These are phyloP conservation scores for Cactoblastis cactorum DNA, from an alignment of 2,888 invertebrate species.

Conservation along the genomic window DNA sequence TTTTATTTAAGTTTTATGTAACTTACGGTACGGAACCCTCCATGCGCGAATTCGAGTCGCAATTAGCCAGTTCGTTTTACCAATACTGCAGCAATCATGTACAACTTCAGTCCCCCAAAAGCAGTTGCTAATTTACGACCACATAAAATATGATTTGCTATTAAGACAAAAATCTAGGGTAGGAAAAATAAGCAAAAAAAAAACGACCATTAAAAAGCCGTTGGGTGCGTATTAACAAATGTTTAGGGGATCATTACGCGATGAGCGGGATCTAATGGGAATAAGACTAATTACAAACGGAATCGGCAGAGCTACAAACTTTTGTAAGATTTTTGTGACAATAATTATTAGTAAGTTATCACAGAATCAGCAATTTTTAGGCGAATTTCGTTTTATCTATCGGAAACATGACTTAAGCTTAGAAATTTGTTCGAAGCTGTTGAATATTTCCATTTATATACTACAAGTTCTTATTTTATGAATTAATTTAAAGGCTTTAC, in stretches of 20 bases:
- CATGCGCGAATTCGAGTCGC: too few relatives aligned
- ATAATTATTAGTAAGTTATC: too few relatives aligned
- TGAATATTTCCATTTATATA: too few relatives aligned
- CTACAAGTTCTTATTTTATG: too few relatives aligned
- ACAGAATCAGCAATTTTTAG: too few relatives aligned
- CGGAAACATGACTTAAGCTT: too few relatives aligned
- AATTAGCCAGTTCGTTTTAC: too few relatives aligned
- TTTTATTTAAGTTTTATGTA: too few relatives aligned
- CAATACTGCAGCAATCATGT: neutral
- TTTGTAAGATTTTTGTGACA: neutral
- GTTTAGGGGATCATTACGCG: conserved; percentile 57
- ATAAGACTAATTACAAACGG: conserved; percentile 5
- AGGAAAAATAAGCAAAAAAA: conserved; percentile 37
- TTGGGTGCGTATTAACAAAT: conserved; percentile 60
- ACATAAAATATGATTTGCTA: conserved; percentile 20
- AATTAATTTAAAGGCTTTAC: too few relatives aligned
- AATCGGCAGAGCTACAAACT: neutral
- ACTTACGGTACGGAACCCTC: too few relatives aligned
- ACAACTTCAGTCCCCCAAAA: neutral
- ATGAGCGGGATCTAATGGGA: conserved; percentile 26
- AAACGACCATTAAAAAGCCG: conserved; percentile 63
- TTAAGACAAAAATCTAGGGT: conserved; percentile 16
- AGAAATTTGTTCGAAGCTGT: too few relatives aligned
- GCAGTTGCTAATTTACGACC: conserved; percentile 22
- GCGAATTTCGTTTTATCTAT: too few relatives aligned